Evolutionary conservation across 1,140 invertebrate species (phyloP), one percentile per base, ranked within the genome.

Genomic region (Goniozus legneri): DNA sequence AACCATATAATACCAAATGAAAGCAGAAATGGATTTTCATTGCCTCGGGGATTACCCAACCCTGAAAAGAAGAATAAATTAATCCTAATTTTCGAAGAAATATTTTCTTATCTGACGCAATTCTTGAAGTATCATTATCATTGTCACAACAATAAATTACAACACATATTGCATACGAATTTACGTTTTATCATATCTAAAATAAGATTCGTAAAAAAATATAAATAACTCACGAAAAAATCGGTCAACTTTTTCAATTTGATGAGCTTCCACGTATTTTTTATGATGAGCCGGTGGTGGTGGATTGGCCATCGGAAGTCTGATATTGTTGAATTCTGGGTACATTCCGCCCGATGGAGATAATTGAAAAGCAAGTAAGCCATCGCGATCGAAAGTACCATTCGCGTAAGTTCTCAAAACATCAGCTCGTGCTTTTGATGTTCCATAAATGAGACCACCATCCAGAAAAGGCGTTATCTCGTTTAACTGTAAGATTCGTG

Each of bases 391-490:
- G 12, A 82, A 47, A 1, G 58, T 68, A 10, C 81, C 81, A 44
- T 77, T 75, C 3, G 62, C 40, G 52, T 77, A 76, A 6, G 68
- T 72, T 27, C 83, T 52, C 15, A 84, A 59, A 31, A 76, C 60
- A 58, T 84, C 80, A 3, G 80, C 67, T 77, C 80, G 82, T 27
- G 76, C 75, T 60, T 84, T 83, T 8, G 76, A 71, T 1, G 77
- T 77, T 3, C 81, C 82, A 64, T 84, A 84, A 8, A 82, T 73
- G 10, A 82, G 62, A 16, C 80, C 79, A 2, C 80, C 82, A 58
- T 84, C 82, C 13, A 84, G 60, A 63, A 74, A 84, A 10, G 82
- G 79, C 2, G 81, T 84, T 34, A 82, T 81, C 66, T 82, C 79
- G 57, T 84, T 84, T 34, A 84, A 55, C 81, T 84, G 50, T 10